phyloP scores from a whole-genome alignment of 2,797 vertebrate species.

The Ataeniobius toweri region DNA sequence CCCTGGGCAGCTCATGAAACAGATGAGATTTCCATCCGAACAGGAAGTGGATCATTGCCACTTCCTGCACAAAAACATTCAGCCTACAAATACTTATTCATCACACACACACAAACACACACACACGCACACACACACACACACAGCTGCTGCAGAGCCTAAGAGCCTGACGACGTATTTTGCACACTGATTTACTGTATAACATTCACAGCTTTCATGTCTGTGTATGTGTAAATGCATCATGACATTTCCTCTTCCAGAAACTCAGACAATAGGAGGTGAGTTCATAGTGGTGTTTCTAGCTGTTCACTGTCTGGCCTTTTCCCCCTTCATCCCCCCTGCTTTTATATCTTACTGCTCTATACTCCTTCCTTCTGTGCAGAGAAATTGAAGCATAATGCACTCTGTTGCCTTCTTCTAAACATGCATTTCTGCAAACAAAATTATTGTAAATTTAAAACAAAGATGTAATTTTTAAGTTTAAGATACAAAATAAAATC shows the following conservation, averaged over 20 bases:
- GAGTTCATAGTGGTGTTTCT: conserved; percentile 34
- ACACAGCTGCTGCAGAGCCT: conserved; percentile 16
- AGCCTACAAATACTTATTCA: conserved; percentile 41
- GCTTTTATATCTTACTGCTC: conserved; percentile 2
- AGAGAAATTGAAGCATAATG: neutral
- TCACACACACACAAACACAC: conserved; percentile 14
- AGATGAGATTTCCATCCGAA: conserved; percentile 89
- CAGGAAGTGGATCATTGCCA: conserved; percentile 91
- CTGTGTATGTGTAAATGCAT: conserved; percentile 58
- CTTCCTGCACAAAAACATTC: conserved; percentile 86
- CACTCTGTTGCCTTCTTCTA: neutral
- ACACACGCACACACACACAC: conserved; percentile 23
- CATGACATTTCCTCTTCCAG: conserved; percentile 58
- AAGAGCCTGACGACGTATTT: conserved; percentile 28
- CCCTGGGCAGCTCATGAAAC: conserved; percentile 78
- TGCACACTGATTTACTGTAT: conserved; percentile 52
- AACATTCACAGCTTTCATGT: conserved; percentile 49
- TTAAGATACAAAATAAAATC: neutral
- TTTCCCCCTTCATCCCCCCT: conserved; percentile 29
- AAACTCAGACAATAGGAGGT: conserved; percentile 53
- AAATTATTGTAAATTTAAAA: neutral
- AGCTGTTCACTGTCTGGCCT: conserved; percentile 46
- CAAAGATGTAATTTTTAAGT: neutral
- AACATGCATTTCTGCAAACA: neutral
- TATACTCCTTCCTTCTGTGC: neutral